Evolutionary conservation across 64 coral and sea anemone genomes (phyloP), one percentile per base, ranked within the genome.

Genomic region (Pachyseris speciosa): DNA sequence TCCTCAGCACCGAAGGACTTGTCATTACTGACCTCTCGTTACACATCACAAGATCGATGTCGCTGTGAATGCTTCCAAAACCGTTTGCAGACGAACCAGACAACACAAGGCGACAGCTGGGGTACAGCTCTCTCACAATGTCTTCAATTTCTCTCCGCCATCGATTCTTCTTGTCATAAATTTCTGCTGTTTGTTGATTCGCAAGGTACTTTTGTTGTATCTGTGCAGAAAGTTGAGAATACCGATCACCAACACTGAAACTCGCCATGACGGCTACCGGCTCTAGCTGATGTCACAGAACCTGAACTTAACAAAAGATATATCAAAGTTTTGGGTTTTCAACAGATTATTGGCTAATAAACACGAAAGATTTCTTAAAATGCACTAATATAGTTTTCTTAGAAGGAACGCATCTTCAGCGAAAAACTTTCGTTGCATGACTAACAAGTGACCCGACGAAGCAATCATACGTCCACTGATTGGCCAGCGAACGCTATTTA

Each of bases 11-110:
- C 7, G 50, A 40, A 38, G 77, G 19, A 15, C 34, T 24, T 41
- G 77, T 81, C 53, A 34, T 3, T 34, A 53, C 22, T 42, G 52
- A 57, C 34, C 77, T 20, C 37, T 81, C 77, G 63, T 61, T 40
- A 61, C 53, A 81, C 77, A 81, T 40, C 31, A 81, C 77, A 36
- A 81, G 77, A 61, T 81, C 77, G 2, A 81, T 81, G n/a, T 81
- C 77, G 19, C 77, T 81, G 55, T 61, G 52, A 61, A 81, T n/a
- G 53, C 77, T 81, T 13, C 77, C 77, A 34, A 81, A 81, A 19
- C 77, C 77, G 31, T 81, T 81, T 2, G 77, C 77, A 22, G 77
- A 81, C 32, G 77, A 81, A 4, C 77, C 77, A n/a, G 77, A 81
- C 29, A 81, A 61, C 25, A 81, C 77, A 8, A 81, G 77, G 19